Percentiles rank a stretch among this genome's conserved stretches.
Conservation (phyloP, 2,888 invertebrate genomes). For the Harpagoxenus sublaevis region DNA sequence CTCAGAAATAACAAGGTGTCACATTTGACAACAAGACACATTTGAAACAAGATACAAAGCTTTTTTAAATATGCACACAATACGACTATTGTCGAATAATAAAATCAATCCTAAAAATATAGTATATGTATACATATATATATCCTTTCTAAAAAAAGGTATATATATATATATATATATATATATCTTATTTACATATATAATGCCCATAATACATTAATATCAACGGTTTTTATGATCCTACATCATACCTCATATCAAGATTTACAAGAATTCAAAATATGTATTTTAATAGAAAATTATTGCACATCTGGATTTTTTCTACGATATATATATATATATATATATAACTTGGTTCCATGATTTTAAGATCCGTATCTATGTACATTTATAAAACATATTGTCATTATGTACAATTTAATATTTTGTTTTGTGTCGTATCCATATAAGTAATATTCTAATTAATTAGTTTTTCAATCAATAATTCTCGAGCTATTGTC, state of each 20-base stretch:
- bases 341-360: not conserved
- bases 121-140: not conserved
- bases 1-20: not conserved
- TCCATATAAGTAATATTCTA: not conserved
- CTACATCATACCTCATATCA: not conserved
- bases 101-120: slow-evolving; percentile 22
- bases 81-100: not conserved
- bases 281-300: slow-evolving; percentile 5
- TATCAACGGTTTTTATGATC: not conserved
- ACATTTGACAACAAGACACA: not conserved
- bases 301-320: not conserved
- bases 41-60: not conserved
- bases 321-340: not conserved
- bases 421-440: not conserved
- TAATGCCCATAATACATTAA: slow-evolving; percentile 22
- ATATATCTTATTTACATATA: slow-evolving; percentile 16
- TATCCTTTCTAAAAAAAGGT: too few relatives aligned
- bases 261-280: slow-evolving; percentile 16
- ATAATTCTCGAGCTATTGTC: slow-evolving; percentile 15
- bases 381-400: slow-evolving; percentile 28
- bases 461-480: not conserved
- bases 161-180: slow-evolving; percentile 1
- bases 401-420: slow-evolving; percentile 31
- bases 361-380: not conserved
- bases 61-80: slow-evolving; percentile 1